phyloP scores from a whole-genome alignment of 2,113 vertebrate species.

The Antigone vipio region DNA sequence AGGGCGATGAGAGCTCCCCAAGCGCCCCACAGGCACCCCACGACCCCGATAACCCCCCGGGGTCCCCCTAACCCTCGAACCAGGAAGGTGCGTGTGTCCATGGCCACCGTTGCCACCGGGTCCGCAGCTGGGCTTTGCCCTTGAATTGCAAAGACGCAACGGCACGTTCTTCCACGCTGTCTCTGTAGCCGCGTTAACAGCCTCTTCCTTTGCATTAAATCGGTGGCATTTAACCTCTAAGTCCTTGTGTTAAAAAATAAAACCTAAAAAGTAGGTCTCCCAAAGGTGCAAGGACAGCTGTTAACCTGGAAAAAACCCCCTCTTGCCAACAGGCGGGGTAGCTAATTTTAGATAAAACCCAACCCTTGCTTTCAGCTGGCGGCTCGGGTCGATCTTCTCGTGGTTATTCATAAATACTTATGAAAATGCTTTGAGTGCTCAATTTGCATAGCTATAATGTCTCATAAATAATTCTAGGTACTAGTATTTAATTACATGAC shows the following conservation, averaged over 20 bases:
- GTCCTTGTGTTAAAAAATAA: neutral
- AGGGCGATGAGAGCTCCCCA: neutral
- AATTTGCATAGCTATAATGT: constrained; percentile 49
- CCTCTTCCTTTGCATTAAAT: neutral
- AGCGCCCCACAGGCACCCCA: neutral
- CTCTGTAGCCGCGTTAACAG: too few species aligned
- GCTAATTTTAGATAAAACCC: neutral
- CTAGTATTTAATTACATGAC: constrained; percentile 50
- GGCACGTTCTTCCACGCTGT: neutral
- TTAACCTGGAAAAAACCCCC: neutral
- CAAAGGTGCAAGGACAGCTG: neutral
- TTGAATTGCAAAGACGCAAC: neutral
- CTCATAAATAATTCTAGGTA: constrained; percentile 64
- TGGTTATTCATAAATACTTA: constrained; percentile 45
- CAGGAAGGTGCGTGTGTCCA: rapidly evolving
- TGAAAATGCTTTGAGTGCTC: constrained; percentile 30
- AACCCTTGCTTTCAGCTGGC: neutral
- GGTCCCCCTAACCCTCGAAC: neutral
- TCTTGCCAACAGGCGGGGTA: rapidly evolving
- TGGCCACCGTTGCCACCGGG: neutral
- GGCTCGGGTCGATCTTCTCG: neutral
- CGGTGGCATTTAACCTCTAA: neutral
- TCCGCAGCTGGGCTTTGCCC: neutral
- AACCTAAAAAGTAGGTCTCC: neutral
- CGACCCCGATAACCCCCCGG: rapidly evolving